Conservation (phyloP, 2,113 vertebrate genomes). For the Agelaius phoeniceus region DNA sequence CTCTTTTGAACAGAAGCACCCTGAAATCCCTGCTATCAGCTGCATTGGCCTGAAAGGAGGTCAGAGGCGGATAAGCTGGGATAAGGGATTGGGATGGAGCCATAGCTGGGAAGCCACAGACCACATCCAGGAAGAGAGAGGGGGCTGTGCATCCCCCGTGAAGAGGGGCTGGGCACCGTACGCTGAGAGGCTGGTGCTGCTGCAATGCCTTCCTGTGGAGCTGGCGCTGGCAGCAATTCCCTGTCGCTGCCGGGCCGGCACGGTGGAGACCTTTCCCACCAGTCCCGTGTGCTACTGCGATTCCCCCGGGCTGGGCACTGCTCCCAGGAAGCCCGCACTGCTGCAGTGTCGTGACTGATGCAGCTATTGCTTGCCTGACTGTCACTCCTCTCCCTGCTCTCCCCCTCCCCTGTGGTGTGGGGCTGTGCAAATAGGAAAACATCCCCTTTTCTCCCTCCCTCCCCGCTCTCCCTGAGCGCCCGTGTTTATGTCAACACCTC, state of each 20-base stretch:
- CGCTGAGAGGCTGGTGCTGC: not conserved
- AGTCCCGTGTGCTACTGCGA: not conserved
- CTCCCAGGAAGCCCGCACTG: slow-evolving; percentile 44
- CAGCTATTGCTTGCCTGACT: slow-evolving; percentile 13
- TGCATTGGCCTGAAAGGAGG: slow-evolving; percentile 60
- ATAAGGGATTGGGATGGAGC: slow-evolving; percentile 49
- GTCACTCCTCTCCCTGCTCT: slow-evolving; percentile 13
- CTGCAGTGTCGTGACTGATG: slow-evolving; percentile 44
- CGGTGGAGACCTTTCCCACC: not conserved
- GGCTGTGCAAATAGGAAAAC: not conserved
- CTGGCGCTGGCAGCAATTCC: not conserved
- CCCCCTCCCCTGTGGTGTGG: not conserved
- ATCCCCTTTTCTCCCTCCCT: not conserved
- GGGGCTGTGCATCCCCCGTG: not conserved
- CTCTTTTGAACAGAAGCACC: not conserved
- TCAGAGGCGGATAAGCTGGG: slow-evolving; percentile 59
- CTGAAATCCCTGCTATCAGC: slow-evolving; percentile 20
- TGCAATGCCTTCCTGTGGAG: not conserved
- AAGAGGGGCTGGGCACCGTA: not conserved
- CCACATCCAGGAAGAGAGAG: not conserved
- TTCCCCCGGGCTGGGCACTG: not conserved
- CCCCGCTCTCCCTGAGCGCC: not conserved
- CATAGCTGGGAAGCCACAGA: not conserved
- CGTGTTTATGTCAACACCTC: not conserved
- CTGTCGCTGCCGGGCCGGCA: not conserved